Percentiles rank a stretch among this genome's conserved stretches.
Conservation (phyloP, 64 coral and sea anemone species). For the Trachythela sp. region DNA sequence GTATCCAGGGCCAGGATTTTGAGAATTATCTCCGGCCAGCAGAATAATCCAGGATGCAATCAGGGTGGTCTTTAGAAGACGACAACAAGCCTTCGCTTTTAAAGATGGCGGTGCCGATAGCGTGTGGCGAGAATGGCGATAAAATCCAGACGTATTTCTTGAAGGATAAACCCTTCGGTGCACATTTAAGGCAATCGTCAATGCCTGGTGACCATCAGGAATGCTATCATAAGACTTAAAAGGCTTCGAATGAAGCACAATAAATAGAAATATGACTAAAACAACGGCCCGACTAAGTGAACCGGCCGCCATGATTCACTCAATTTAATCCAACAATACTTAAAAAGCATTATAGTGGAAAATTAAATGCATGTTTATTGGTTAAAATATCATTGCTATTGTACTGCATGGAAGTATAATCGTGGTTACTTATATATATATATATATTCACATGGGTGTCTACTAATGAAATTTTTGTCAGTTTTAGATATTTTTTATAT, state of each 20-base stretch:
- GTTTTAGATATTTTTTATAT: too few species aligned
- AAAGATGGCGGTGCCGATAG: background rate
- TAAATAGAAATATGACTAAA: background rate
- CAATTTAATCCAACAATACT: too few species aligned
- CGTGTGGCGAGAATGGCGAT: constrained; percentile 23
- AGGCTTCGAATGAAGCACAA: background rate
- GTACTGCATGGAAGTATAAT: too few species aligned
- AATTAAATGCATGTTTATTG: too few species aligned
- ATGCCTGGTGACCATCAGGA: background rate
- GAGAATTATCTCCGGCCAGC: background rate
- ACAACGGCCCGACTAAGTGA: background rate
- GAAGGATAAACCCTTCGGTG: background rate
- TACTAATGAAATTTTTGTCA: too few species aligned
- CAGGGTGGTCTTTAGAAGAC: constrained; percentile 22
- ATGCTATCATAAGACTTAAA: background rate
- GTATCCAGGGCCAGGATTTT: constrained; percentile 43
- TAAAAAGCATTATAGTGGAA: too few species aligned
- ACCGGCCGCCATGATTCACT: background rate
- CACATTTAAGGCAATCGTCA: background rate
- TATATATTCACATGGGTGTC: too few species aligned
- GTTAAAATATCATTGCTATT: too few species aligned
- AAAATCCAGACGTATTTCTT: constrained; percentile 18
- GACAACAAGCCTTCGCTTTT: constrained; percentile 26
- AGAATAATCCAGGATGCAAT: constrained; percentile 27
- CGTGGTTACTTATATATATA: too few species aligned